Evolutionary conservation across 2,888 invertebrate species (phyloP).

Genomic region (Nymphalis urticae): DNA sequence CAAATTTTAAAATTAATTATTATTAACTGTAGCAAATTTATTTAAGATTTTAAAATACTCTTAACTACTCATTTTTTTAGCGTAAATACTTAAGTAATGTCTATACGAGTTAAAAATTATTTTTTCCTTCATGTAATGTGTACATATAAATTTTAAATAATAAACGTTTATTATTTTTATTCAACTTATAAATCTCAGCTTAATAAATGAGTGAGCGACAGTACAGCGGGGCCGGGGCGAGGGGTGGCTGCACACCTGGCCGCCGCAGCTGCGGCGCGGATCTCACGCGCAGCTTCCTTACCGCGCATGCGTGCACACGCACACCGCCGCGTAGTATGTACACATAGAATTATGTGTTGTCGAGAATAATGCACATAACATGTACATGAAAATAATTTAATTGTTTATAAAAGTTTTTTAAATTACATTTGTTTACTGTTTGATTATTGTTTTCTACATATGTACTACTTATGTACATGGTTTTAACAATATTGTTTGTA

Average conservation of each 20-base stretch:
- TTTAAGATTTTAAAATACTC: too few relatives aligned
- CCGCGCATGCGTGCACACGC: conserved; percentile 69
- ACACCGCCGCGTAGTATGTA: conserved; percentile 41
- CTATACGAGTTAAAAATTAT: too few relatives aligned
- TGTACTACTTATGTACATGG: too few relatives aligned
- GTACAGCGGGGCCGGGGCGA: conserved; percentile 58
- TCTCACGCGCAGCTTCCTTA: conserved; percentile 81
- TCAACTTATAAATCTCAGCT: conserved; percentile 15
- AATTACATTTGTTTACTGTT: too few relatives aligned
- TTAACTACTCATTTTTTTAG: too few relatives aligned
- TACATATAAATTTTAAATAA: background rate
- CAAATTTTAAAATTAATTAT: too few relatives aligned
- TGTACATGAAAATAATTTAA: conserved; percentile 4
- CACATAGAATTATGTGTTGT: background rate
- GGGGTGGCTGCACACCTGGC: conserved; percentile 76
- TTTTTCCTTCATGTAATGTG: background rate
- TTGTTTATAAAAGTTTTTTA: background rate
- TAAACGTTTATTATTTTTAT: background rate
- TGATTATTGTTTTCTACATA: too few relatives aligned
- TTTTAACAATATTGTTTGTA: too few relatives aligned
- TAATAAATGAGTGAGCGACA: conserved; percentile 37
- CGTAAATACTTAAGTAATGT: too few relatives aligned
- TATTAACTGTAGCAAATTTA: too few relatives aligned
- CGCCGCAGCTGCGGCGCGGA: conserved; percentile 77
- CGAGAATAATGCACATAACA: background rate